Base-by-base conservation (phyloP, 2,888 invertebrate species). In the Celastrina argiolus region DNA sequence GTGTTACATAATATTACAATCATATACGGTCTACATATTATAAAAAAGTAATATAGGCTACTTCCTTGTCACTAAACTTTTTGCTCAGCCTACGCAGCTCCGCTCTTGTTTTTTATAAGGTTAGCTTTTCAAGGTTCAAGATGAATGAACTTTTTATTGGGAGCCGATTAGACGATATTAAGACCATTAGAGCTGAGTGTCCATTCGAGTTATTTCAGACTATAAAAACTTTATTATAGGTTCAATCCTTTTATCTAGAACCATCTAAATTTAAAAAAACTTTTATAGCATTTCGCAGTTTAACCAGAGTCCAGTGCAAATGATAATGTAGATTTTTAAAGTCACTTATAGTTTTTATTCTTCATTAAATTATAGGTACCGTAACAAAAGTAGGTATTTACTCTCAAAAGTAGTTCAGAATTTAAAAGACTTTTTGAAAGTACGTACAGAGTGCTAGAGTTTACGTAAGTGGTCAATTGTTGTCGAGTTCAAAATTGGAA, bases 111-210 rank as follows among this genome's bases (percentile, higher is more conserved):
- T 61, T 58, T 58, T 58, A 58, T 31, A 31, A 7, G 12, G 36
- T 10, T n/a, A n/a, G n/a, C n/a, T 14, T 16, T 34, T 61, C 61
- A 61, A 61, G 61, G 61, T 39, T 61, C 4, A 34, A 61, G 61
- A 61, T 61, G 61, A 61, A 61, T 34, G 61, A 61, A 61, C 61
- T 61, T 36, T 31, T 61, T 61, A 61, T 61, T 61, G 7, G n/a
- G 18, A 39, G 18, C 22, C 61, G 39, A 61, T 61, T 36, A 34
- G 36, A 34, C 18, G 10, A 61, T 22, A 18, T 58, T 31, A 36
- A 12, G 34, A 61, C 39, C 39, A 59, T 18, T 59, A 39, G 22
- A 36, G 39, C 16, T 18, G 16, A 61, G 34, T 58, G n/a, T 16
- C n/a, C 34, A n/a, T 16, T 36, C 34, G 18, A 18, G 59, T 59